Conservation (phyloP, 2,888 invertebrate species). For the Xestia c-nigrum region DNA sequence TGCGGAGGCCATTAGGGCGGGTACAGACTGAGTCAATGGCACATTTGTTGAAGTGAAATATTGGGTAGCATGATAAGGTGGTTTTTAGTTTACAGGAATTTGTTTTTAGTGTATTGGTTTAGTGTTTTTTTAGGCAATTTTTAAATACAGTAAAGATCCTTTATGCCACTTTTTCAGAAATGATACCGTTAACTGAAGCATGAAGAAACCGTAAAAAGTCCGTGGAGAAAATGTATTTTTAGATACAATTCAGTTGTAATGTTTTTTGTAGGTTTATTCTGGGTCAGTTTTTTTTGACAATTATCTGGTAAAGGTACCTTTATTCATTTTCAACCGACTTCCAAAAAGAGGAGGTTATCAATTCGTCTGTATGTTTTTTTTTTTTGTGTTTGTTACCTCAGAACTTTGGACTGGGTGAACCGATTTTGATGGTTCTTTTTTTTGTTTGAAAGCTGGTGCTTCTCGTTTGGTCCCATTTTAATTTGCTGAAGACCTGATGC, state of each 20-base stretch:
- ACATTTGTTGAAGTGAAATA: slow-evolving; percentile 49
- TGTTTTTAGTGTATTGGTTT: not conserved
- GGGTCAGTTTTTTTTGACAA: not conserved
- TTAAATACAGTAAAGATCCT: not conserved
- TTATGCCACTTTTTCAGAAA: not conserved
- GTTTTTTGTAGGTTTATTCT: not conserved
- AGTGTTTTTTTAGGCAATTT: not conserved
- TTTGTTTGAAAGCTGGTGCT: too few species aligned
- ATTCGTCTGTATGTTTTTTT: too few species aligned
- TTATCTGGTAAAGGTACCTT: not conserved
- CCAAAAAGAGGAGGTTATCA: too few species aligned
- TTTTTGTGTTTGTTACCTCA: too few species aligned
- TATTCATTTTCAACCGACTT: too few species aligned
- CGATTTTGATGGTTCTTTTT: too few species aligned
- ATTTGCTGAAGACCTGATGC: too few species aligned
- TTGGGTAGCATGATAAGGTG: slow-evolving; percentile 33
- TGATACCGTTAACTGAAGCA: not conserved
- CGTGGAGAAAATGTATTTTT: not conserved
- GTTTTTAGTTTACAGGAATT: not conserved
- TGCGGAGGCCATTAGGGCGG: slow-evolving; percentile 61
- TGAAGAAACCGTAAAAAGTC: not conserved
- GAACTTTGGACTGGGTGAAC: too few species aligned
- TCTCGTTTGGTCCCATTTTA: too few species aligned
- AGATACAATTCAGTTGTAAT: not conserved
- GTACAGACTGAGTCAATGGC: slow-evolving; percentile 44